These are phyloP conservation scores for Hypomesus transpacificus DNA, from an alignment of 2,113 vertebrate genomes.

Conservation along the genomic window DNA sequence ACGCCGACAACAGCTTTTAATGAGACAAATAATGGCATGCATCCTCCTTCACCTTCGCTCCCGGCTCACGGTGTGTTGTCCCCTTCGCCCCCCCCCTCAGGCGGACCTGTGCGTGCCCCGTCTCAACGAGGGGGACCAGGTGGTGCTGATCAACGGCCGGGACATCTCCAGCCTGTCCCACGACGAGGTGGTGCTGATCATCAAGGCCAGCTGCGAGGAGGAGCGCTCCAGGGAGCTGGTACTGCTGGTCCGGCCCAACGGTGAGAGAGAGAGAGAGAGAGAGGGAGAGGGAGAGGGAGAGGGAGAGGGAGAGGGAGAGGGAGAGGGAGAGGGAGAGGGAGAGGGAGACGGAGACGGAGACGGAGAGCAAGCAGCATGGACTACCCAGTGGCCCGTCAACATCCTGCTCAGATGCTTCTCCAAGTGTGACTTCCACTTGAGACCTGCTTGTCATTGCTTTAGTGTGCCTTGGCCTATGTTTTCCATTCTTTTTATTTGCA, in stretches of 20 bases:
- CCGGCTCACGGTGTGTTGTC: neutral
- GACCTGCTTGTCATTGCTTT: too few relatives aligned
- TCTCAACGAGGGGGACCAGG: constrained; percentile 97
- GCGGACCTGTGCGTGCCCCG: constrained; percentile 97
- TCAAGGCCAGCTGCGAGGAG: constrained; percentile 97
- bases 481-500: too few relatives aligned
- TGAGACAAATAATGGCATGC: neutral
- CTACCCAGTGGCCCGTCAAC: too few relatives aligned
- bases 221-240: constrained; percentile 92
- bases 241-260: constrained; percentile 93
- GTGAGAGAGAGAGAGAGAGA: constrained; percentile 66
- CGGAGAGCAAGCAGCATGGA: too few relatives aligned
- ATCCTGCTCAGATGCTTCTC: too few relatives aligned
- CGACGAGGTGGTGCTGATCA: constrained; percentile 97
- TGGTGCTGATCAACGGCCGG: constrained; percentile 92
- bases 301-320: constrained; percentile 52
- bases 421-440: too few relatives aligned
- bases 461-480: too few relatives aligned
- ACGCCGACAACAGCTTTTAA: constrained; percentile 59
- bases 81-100: constrained; percentile 57
- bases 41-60: neutral
- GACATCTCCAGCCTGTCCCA: constrained; percentile 95
- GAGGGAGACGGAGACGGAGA: too few relatives aligned
- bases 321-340: too few relatives aligned
- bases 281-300: too few relatives aligned